Evolutionary conservation across 1,140 invertebrate genomes (phyloP).

Genomic region (Cyclargus thomasi): DNA sequence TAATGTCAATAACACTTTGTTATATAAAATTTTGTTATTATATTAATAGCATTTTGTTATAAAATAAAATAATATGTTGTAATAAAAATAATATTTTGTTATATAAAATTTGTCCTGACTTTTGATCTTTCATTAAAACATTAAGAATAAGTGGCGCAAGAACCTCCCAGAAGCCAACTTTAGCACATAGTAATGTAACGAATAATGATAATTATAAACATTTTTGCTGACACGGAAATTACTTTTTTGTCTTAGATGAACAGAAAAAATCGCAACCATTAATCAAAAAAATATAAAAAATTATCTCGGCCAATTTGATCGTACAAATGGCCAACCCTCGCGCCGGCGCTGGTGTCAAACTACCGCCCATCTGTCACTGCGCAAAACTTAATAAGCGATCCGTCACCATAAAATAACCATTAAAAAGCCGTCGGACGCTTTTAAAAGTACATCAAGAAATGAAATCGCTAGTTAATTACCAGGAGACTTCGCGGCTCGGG

Average conservation of each 20-base stretch:
- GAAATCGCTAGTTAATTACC: constrained; percentile 73
- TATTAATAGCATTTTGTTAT: too few species aligned
- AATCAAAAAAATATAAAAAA: background rate
- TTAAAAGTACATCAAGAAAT: constrained; percentile 74
- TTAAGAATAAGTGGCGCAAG: too few species aligned
- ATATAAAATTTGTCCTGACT: too few species aligned
- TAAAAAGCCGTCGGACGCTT: constrained; percentile 72
- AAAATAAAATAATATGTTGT: too few species aligned
- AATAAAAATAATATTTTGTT: too few species aligned
- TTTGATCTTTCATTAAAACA: too few species aligned
- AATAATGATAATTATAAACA: background rate
- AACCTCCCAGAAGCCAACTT: too few species aligned
- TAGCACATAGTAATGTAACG: too few species aligned
- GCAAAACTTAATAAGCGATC: constrained; percentile 73
- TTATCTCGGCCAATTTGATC: constrained; percentile 6
- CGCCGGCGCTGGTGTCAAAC: constrained; percentile 59
- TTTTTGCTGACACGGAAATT: background rate
- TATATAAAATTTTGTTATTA: too few species aligned
- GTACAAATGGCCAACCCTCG: constrained; percentile 12
- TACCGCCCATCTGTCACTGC: constrained; percentile 69
- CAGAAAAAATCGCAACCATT: background rate
- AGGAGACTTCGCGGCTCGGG: constrained; percentile 64
- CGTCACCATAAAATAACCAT: constrained; percentile 74
- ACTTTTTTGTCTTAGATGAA: background rate
- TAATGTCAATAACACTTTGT: too few species aligned